Evolutionary conservation across 2,888 invertebrate species (phyloP), one percentile per base, ranked within the genome.

Genomic region (Cantharis nigra): DNA sequence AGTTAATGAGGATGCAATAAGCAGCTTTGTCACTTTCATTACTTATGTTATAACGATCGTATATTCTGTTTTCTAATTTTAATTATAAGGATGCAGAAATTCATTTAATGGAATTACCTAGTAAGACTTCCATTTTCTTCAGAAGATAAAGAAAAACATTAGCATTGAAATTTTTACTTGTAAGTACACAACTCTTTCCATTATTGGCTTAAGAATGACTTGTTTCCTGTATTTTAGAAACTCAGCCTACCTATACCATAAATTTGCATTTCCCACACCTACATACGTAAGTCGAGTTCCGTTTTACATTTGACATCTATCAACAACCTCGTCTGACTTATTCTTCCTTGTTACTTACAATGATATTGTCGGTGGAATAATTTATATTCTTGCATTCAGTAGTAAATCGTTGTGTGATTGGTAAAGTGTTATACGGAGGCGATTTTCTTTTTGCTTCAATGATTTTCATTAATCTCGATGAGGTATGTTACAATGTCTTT

Each of bases 301-400:
- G 69, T 69, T 69, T 30, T 18, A 16, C 14, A 16, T 33, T 69
- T 82, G 80, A 80, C 82, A 82, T 78, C 79, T 81, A 80, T 82
- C 81, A 80, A 77, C 81, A 79, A 81, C 81, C 82, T 80, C 82
- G 80, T 81, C 78, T 80, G 79, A 79, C 81, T 76, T 76, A 79
- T 78, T 81, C 78, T 72, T 81, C 26, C 65, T 67, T 23, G 65
- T 16, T 49, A 49, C 49, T 49, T 49, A 49, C 80, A 77, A 78
- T 80, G 72, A 79, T 79, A 79, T 79, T 30, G 72, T 63, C 75
- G 28, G 13, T 71, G 62, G 23, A 33, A 69, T 78, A 80, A 80
- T 80, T 74, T 70, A 79, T 75, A 78, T 78, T 77, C 77, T 80
- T 75, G 65, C 63, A 62, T 78, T 70, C 77, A 72, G 78, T 77